A percentile compares a stretch with the other conserved stretches of the same genome.
These are phyloP conservation scores for Hydraecia micacea DNA, from an alignment of 2,888 invertebrate species.

Conservation along the genomic window DNA sequence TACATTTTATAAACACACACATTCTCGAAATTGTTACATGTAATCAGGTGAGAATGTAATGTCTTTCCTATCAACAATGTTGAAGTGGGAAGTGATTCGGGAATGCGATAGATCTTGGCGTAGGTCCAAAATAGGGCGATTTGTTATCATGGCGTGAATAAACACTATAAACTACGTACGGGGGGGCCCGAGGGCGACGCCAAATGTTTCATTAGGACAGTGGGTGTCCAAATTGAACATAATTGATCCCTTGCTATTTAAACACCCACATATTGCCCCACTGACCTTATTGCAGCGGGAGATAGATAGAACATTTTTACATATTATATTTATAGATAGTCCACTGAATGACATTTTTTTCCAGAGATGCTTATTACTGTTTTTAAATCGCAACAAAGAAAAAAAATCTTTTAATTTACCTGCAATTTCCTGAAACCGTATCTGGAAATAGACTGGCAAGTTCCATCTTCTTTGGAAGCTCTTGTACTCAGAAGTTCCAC, in stretches of 20 bases:
- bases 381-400: neutral
- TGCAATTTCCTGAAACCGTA: constrained; percentile 98
- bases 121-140: constrained; percentile 8
- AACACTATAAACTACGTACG: constrained; percentile 9
- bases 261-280: constrained; percentile 16
- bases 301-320: neutral
- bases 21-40: constrained; percentile 43
- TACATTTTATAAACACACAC: constrained; percentile 58
- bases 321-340: neutral
- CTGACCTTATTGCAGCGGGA: neutral
- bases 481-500: constrained; percentile 93
- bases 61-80: constrained; percentile 26
- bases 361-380: neutral
- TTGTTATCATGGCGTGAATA: constrained; percentile 22
- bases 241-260: constrained; percentile 1
- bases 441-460: constrained; percentile 98
- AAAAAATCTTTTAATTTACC: constrained; percentile 79
- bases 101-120: constrained; percentile 17
- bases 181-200: neutral
- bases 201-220: neutral
- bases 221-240: constrained; percentile 15
- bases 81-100: neutral
- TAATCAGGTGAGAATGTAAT: constrained; percentile 12
- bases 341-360: neutral
- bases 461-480: constrained; percentile 97